Evolutionary conservation across 2,113 vertebrate species (phyloP).

Genomic region (Terrapene triunguis): DNA sequence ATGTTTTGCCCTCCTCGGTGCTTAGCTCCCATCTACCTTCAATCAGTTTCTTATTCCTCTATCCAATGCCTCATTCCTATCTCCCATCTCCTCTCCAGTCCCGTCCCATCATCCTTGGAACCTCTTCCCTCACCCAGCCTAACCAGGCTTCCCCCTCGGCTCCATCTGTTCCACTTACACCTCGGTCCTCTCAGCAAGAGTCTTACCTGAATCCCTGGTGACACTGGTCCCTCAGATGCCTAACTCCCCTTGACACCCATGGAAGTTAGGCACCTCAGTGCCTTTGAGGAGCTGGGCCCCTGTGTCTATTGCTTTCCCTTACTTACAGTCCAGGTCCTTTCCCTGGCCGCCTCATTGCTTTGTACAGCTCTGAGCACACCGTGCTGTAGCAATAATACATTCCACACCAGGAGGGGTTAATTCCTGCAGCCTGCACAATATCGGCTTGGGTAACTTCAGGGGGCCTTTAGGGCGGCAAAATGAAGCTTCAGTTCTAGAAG

Average conservation of each 20-base stretch:
- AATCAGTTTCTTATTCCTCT: not conserved
- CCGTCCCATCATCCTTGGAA: not conserved
- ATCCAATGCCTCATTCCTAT: not conserved
- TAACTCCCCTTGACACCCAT: not conserved
- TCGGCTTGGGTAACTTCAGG: not conserved
- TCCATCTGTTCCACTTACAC: not conserved
- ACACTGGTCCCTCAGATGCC: not conserved
- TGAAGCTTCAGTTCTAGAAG: accelerated
- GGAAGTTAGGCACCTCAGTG: not conserved
- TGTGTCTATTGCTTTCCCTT: not conserved
- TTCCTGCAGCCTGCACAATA: not conserved
- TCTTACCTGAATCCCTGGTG: not conserved
- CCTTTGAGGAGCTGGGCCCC: no score
- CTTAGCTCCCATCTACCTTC: not conserved
- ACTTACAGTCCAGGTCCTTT: not conserved
- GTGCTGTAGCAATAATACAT: not conserved
- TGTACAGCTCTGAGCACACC: not conserved
- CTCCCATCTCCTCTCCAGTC: not conserved
- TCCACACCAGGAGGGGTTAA: not conserved
- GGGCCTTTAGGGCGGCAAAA: not conserved
- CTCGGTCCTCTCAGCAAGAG: not conserved
- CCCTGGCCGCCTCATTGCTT: not conserved
- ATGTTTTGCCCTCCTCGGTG: not conserved
- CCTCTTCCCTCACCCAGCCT: not conserved
- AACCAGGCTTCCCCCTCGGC: not conserved